Evolutionary conservation across 2,888 invertebrate genomes (phyloP).

Genomic region (Apeira syringaria): DNA sequence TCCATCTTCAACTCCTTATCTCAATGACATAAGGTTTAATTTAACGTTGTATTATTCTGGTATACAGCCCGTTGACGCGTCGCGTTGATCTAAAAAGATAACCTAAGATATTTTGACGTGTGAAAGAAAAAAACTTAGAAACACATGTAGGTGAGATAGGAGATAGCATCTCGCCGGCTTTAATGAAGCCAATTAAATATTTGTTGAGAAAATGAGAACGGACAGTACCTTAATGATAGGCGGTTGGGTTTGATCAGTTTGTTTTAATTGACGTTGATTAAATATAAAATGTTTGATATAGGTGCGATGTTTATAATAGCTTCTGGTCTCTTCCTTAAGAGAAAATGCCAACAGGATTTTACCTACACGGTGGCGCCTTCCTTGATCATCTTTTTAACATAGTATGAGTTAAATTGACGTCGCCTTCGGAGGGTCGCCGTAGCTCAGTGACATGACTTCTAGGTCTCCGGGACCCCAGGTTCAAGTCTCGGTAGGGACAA

Average conservation of each 20-base stretch:
- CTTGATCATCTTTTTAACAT: too few relatives aligned
- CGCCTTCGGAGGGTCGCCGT: too few relatives aligned
- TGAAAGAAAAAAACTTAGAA: slow-evolving; percentile 51
- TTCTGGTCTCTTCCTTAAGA: background rate
- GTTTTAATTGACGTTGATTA: slow-evolving; percentile 22
- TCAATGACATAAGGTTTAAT: background rate
- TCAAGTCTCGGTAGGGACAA: too few relatives aligned
- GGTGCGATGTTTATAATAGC: background rate
- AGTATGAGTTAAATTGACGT: too few relatives aligned
- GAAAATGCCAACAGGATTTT: background rate
- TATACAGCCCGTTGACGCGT: slow-evolving; percentile 44
- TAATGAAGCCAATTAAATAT: slow-evolving; percentile 37
- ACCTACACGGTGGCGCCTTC: too few relatives aligned
- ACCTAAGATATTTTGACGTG: slow-evolving; percentile 64
- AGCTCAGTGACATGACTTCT: too few relatives aligned
- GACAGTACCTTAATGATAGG: slow-evolving; percentile 30
- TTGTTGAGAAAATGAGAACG: slow-evolving; percentile 32
- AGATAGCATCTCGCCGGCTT: slow-evolving; percentile 38
- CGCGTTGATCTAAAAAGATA: slow-evolving; percentile 59
- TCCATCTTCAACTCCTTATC: slow-evolving; percentile 6
- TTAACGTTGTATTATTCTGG: slow-evolving; percentile 16
- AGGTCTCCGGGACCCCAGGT: too few relatives aligned
- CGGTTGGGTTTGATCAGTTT: slow-evolving; percentile 22
- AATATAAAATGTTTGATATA: slow-evolving; percentile 1
- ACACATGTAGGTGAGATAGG: slow-evolving; percentile 46